A percentile compares a stretch with the other conserved stretches of the same genome.
Conservation (phyloP, 2,113 vertebrate genomes). For the Beaufortia kweichowensis region DNA sequence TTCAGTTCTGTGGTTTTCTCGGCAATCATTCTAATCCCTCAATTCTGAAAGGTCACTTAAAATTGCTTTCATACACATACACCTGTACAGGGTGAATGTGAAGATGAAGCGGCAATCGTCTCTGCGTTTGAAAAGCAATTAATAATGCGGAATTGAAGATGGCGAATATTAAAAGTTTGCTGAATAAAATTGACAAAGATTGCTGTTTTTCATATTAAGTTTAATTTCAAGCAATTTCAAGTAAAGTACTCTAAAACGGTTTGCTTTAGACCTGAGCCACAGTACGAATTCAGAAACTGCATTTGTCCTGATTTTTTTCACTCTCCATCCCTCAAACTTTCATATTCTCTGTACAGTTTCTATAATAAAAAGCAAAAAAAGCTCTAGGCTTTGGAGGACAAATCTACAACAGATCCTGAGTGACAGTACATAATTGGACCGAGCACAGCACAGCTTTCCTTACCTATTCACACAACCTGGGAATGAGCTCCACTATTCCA, state of each 20-base stretch:
- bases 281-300: no score
- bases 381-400: neutral
- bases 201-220: neutral
- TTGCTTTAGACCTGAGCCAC: no score
- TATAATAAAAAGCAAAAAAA: neutral
- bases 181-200: neutral
- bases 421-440: slow-evolving; percentile 33
- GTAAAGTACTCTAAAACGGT: no score
- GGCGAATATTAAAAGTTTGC: neutral
- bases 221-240: no score
- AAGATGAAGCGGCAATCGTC: neutral
- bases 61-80: neutral
- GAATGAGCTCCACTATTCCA: slow-evolving; percentile 4
- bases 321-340: no score
- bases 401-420: neutral
- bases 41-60: slow-evolving; percentile 1
- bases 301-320: no score
- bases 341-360: no score
- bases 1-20: neutral
- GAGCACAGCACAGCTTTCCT: neutral
- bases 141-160: neutral
- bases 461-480: slow-evolving; percentile 6
- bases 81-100: neutral
- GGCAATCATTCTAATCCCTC: neutral
- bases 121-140: neutral